Percentiles rank a stretch among this genome's conserved stretches.
Conservation (phyloP, 2,113 vertebrate species). For the Apteryx owenii region DNA sequence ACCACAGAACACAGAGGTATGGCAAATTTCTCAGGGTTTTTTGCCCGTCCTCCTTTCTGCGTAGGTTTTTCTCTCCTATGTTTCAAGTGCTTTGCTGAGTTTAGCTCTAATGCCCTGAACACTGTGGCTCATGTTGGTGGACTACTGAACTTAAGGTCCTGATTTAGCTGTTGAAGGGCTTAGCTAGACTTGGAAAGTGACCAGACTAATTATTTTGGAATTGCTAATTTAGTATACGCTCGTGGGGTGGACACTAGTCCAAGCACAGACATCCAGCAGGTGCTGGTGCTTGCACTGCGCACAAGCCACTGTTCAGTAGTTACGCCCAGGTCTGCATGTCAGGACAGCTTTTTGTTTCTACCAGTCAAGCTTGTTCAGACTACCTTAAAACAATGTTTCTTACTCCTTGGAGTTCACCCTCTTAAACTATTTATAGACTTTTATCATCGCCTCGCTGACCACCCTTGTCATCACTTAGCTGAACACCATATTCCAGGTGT, state of each 20-base stretch:
- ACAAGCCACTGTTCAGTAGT: not conserved
- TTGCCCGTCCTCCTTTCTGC: not conserved
- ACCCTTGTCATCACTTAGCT: constrained; percentile 47
- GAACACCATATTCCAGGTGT: constrained; percentile 53
- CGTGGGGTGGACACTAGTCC: accelerated
- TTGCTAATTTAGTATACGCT: not conserved
- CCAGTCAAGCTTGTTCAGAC: not conserved
- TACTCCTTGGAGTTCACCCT: not conserved
- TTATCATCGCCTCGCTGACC: constrained; percentile 53
- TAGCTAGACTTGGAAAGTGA: constrained; percentile 20
- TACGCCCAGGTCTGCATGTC: not conserved
- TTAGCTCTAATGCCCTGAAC: not conserved
- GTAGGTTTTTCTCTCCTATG: not conserved
- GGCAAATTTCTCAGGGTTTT: not conserved
- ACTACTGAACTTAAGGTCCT: not conserved
- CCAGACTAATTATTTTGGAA: not conserved
- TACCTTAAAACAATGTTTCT: constrained; percentile 50
- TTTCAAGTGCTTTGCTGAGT: not conserved
- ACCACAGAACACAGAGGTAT: not conserved
- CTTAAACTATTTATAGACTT: constrained; percentile 60
- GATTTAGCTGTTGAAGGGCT: not conserved
- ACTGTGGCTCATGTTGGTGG: not conserved
- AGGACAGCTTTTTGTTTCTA: not conserved
- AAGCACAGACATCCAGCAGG: not conserved
- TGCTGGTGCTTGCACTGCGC: accelerated